These are phyloP conservation scores for Physella acuta DNA, from an alignment of 1,140 invertebrate species.

Conservation along the genomic window DNA sequence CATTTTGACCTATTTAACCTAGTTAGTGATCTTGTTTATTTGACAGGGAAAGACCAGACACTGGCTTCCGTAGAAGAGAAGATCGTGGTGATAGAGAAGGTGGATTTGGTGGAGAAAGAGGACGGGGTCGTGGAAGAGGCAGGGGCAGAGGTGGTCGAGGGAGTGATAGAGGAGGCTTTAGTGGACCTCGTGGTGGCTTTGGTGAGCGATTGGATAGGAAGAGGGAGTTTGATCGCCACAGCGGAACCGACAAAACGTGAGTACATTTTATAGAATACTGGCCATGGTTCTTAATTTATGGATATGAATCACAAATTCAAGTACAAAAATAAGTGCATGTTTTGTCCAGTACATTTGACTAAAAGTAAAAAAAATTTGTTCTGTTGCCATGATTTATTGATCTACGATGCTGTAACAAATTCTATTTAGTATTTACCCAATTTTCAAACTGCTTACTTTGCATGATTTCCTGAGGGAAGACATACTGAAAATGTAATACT, in stretches of 20 bases:
- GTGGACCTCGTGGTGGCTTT: conserved; percentile 52
- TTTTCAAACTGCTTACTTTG: too few species aligned
- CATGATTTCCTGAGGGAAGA: too few species aligned
- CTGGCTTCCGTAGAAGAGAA: conserved; percentile 37
- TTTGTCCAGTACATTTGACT: neutral
- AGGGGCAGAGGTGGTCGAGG: conserved; percentile 47
- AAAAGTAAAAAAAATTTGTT: too few species aligned
- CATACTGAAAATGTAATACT: neutral
- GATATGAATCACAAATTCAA: too few species aligned
- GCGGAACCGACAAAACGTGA: conserved; percentile 90
- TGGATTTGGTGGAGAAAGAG: conserved; percentile 44
- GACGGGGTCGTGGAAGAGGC: conserved; percentile 57
- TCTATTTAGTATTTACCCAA: too few species aligned
- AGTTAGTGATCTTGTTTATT: conserved; percentile 2
- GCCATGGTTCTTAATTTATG: too few species aligned
- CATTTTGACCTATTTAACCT: too few species aligned
- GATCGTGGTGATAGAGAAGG: conserved; percentile 50
- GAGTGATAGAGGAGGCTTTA: conserved; percentile 48
- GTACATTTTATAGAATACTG: conserved; percentile 41
- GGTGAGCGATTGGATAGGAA: conserved; percentile 38
- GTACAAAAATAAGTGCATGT: neutral
- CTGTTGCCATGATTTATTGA: too few species aligned
- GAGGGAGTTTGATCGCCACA: conserved; percentile 90
- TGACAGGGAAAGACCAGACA: conserved; percentile 51
- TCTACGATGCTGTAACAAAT: too few species aligned